Evolutionary conservation across 92 coral and sea anemone species (phyloP).

Genomic region (Actinernus sp.): DNA sequence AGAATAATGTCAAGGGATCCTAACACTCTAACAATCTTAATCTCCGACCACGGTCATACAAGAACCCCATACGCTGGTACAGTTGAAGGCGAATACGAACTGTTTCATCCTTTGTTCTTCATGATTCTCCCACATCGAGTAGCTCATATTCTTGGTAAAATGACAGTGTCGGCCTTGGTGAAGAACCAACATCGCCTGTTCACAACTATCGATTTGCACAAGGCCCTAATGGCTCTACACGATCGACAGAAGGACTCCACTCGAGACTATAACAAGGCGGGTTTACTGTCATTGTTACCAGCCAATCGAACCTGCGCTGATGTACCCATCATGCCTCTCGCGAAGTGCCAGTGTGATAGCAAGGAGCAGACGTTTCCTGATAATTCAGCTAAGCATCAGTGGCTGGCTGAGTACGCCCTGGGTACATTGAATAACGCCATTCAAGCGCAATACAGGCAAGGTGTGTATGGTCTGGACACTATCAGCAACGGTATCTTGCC

Average conservation of each 20-base stretch:
- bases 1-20: constrained; percentile 41
- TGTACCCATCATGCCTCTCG: constrained; percentile 45
- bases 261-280: constrained; percentile 31
- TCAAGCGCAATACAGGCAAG: constrained; percentile 53
- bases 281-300: constrained; percentile 59
- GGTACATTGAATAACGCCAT: constrained; percentile 76
- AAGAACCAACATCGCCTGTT: constrained; percentile 66
- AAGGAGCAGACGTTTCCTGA: constrained; percentile 48
- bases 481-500: too few relatives aligned
- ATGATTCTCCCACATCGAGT: constrained; percentile 60
- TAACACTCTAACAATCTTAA: constrained; percentile 71
- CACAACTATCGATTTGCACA: constrained; percentile 65
- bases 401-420: constrained; percentile 86
- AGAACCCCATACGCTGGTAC: constrained; percentile 64
- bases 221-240: constrained; percentile 61
- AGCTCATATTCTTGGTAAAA: constrained; percentile 54
- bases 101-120: constrained; percentile 78
- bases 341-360: constrained; percentile 83
- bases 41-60: constrained; percentile 87
- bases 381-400: constrained; percentile 41
- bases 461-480: too few relatives aligned
- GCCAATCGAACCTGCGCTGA: constrained; percentile 70
- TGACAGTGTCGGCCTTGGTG: constrained; percentile 39
- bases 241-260: constrained; percentile 9
- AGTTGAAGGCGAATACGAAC: constrained; percentile 78